Conservation (phyloP, 2,797 vertebrate species). For the Gymnodraco acuticeps region DNA sequence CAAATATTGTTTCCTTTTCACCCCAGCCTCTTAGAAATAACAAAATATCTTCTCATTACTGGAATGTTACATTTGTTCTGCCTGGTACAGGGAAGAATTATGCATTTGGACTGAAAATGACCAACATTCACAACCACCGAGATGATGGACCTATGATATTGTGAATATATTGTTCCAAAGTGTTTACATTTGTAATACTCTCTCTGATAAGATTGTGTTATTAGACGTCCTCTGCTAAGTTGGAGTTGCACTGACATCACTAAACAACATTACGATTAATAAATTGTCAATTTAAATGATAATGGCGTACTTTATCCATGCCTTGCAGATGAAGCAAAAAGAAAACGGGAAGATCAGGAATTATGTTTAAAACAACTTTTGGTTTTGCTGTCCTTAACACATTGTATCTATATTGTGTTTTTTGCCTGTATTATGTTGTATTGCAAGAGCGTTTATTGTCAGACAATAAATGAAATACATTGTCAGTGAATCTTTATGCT, state of each 20-base stretch:
- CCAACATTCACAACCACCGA: not conserved
- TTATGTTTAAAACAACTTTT: not conserved
- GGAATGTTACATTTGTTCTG: not conserved
- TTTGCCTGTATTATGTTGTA: not conserved
- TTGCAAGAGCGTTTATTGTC: not conserved
- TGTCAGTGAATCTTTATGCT: not conserved
- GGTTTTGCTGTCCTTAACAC: not conserved
- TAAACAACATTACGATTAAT: too few relatives aligned
- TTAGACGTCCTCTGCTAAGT: not conserved
- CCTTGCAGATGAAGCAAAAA: not conserved
- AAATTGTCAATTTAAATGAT: not conserved
- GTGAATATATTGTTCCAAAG: not conserved
- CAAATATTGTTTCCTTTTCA: not conserved
- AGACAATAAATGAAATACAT: not conserved
- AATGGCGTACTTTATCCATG: not conserved
- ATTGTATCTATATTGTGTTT: too few relatives aligned
- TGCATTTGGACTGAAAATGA: not conserved
- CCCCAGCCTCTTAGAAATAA: not conserved
- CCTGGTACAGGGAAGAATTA: not conserved
- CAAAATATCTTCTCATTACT: constrained; percentile 3
- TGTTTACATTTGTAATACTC: not conserved
- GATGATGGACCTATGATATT: not conserved
- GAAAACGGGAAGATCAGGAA: not conserved
- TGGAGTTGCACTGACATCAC: not conserved
- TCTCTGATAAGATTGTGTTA: not conserved